These are phyloP conservation scores for Phyllotis vaccarum DNA, from an alignment of 2,797 vertebrate species.

Conservation along the genomic window DNA sequence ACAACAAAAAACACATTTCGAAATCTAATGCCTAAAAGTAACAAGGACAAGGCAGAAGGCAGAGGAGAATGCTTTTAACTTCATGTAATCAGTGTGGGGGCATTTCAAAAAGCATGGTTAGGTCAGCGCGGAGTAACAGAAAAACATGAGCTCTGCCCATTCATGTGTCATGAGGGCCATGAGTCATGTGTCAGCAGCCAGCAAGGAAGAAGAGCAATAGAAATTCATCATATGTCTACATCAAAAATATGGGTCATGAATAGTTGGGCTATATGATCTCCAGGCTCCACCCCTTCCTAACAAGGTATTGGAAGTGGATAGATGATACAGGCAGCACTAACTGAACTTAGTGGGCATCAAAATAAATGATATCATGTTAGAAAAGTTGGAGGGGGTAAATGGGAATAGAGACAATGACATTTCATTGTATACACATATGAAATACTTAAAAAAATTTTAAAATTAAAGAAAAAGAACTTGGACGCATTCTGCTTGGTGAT, in stretches of 20 bases:
- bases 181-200: background rate
- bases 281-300: background rate
- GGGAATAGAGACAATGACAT: background rate
- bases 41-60: conserved; percentile 30
- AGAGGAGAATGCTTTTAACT: conserved; percentile 24
- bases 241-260: background rate
- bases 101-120: background rate
- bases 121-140: background rate
- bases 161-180: background rate
- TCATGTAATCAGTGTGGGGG: background rate
- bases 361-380: background rate
- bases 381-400: background rate
- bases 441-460: background rate
- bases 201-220: background rate
- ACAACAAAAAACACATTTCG: background rate
- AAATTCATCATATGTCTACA: background rate
- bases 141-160: background rate
- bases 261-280: background rate
- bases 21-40: background rate
- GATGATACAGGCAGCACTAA: background rate
- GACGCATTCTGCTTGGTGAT: background rate
- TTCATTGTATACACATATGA: background rate
- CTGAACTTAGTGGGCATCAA: background rate
- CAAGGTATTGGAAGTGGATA: background rate
- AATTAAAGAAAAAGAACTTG: background rate